Evolutionary conservation across 2,888 invertebrate genomes (phyloP).

Genomic region (Drosophila helvetica): DNA sequence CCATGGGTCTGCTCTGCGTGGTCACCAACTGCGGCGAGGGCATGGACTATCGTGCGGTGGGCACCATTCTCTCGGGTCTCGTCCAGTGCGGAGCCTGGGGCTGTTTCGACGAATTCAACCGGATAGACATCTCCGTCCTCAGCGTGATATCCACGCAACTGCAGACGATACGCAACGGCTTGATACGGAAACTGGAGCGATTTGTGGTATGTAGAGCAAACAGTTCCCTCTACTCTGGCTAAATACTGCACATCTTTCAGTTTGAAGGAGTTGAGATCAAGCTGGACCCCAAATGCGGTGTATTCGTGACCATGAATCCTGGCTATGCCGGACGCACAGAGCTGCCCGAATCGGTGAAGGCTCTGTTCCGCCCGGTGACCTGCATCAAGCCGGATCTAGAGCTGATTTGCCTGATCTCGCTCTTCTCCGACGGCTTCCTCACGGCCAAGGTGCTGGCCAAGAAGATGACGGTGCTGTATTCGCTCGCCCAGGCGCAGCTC

Average conservation of each 20-base stretch:
- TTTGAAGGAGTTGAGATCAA: slow-evolving; percentile 93
- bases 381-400: slow-evolving; percentile 96
- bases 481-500: slow-evolving; percentile 92
- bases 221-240: background rate
- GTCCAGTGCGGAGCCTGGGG: slow-evolving; percentile 93
- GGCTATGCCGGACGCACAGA: slow-evolving; percentile 96
- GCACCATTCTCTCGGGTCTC: slow-evolving; percentile 87
- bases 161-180: slow-evolving; percentile 93
- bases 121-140: slow-evolving; percentile 95
- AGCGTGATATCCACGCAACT: slow-evolving; percentile 97
- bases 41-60: slow-evolving; percentile 94
- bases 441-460: slow-evolving; percentile 95
- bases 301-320: slow-evolving; percentile 98
- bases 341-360: slow-evolving; percentile 96
- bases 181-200: slow-evolving; percentile 89
- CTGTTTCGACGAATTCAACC: slow-evolving; percentile 97
- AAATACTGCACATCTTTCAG: slow-evolving; percentile 82
- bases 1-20: slow-evolving; percentile 91
- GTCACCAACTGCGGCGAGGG: slow-evolving; percentile 97
- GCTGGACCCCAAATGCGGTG: slow-evolving; percentile 93
- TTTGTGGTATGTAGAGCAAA: slow-evolving; percentile 87
- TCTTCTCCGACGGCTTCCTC: slow-evolving; percentile 96
- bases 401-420: slow-evolving; percentile 95
- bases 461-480: slow-evolving; percentile 96
- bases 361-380: slow-evolving; percentile 95